Percentiles rank a stretch among this genome's conserved stretches.
phyloP scores from a whole-genome alignment of 2,888 invertebrate genomes.

The Ichneumoninae sp. region DNA sequence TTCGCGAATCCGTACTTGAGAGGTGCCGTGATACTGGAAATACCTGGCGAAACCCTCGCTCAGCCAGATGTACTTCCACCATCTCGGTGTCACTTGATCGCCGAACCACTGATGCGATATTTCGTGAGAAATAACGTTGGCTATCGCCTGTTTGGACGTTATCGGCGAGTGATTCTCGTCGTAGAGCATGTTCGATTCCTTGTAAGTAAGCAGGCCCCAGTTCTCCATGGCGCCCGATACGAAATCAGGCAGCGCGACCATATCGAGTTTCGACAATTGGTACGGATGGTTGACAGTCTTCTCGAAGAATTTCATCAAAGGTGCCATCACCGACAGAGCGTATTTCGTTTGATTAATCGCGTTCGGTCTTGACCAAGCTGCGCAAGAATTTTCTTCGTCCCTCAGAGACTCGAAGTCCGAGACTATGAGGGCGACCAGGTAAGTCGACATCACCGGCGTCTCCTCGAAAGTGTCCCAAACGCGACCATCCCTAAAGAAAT shows the following conservation, averaged over 20 bases:
- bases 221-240: conserved; percentile 86
- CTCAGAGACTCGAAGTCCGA: conserved; percentile 87
- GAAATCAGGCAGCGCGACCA: conserved; percentile 87
- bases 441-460: conserved; percentile 91
- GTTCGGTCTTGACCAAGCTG: conserved; percentile 87
- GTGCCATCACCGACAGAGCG: conserved; percentile 85
- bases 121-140: conserved; percentile 85
- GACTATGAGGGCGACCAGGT: conserved; percentile 93
- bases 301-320: conserved; percentile 84
- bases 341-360: conserved; percentile 89
- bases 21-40: conserved; percentile 84
- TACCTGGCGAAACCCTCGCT: conserved; percentile 86
- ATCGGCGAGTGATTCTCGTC: conserved; percentile 82
- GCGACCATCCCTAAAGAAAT: conserved; percentile 60
- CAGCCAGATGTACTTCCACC: conserved; percentile 83
- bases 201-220: conserved; percentile 83
- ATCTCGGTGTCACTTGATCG: conserved; percentile 80
- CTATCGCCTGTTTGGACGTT: conserved; percentile 73
- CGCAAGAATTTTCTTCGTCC: conserved; percentile 42
- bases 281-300: conserved; percentile 82
- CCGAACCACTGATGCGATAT: conserved; percentile 86
- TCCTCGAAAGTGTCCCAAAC: conserved; percentile 83
- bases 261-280: conserved; percentile 85
- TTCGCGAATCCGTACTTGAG: conserved; percentile 71
- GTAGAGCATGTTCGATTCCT: conserved; percentile 93